A percentile compares a stretch with the other conserved stretches of the same genome.
Conservation (phyloP, 2,113 vertebrate species). For the Amblyornis subalaris region DNA sequence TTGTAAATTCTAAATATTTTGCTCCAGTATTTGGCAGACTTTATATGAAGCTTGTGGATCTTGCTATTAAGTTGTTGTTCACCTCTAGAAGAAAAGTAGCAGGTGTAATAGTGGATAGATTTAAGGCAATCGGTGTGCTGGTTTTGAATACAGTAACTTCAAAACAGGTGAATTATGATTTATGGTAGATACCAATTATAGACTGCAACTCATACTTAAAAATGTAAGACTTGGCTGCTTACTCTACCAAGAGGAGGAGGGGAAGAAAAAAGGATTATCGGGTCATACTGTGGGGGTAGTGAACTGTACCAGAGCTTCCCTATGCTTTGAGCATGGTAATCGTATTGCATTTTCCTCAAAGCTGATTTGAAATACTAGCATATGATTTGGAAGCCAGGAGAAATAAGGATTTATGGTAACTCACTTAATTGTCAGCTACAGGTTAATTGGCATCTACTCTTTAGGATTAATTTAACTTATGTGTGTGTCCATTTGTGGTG, state of each 20-base stretch:
- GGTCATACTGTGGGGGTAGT: neutral
- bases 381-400: neutral
- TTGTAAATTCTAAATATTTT: neutral
- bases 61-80: neutral
- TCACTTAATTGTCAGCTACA: neutral
- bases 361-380: neutral
- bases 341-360: neutral
- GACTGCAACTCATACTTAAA: neutral
- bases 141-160: neutral
- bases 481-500: neutral
- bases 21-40: neutral
- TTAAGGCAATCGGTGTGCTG: neutral
- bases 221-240: neutral
- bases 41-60: neutral
- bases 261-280: neutral
- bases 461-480: neutral
- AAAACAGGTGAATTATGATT: neutral
- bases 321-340: neutral
- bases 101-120: neutral
- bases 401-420: neutral
- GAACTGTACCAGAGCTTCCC: neutral
- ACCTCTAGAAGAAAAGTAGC: neutral
- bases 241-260: too few species aligned
- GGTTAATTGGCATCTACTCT: neutral
- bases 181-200: neutral